Evolutionary conservation across 2,797 vertebrate genomes (phyloP), one percentile per base, ranked within the genome.

Genomic region (Catamblyrhynchus diadema): DNA sequence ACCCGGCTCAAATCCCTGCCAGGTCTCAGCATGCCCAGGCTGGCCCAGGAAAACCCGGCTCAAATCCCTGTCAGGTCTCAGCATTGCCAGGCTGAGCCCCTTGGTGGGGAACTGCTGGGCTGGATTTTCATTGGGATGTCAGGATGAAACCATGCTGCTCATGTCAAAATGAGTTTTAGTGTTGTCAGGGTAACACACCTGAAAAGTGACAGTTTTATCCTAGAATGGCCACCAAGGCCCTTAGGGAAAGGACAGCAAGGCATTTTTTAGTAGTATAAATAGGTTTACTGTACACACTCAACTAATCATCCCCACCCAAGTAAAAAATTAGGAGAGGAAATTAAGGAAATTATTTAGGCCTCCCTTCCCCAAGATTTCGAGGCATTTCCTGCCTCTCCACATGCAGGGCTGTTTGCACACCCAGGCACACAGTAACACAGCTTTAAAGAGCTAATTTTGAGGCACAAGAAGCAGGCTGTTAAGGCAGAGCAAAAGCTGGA

Each of bases 41-140:
- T 3, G 10, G 42, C 7, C 57, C 79, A 4, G 20, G 27, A 60
- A 64, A 82, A 15, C 16, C 51, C 51, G 2, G 51, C 19, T 21
- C 30, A 21, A 17, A 12, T 18, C 48, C 82, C 25, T 0, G 1
- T 16, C 33, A 2, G 5, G 0, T 24, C 45, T 85, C 57, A 12
- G 4, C 28, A 65, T 10, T 9, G 60, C 32, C 42, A 28, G 20
- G 14, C 14, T 60, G 78, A 66, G 21, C 10, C 28, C 13, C 27
- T 47, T 8, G 32, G 8, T 23, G 33, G 39, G 56, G 28, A 21
- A 24, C 12, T 32, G 27, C 45, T 59, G 45, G 21, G 30, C 37
- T 6, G 8, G 51, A 7, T 71, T 74, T 73, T 42, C 72, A 16
- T 3, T 54, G 57, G 48, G 37, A 66, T 2, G 22, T 92, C 44